Evolutionary conservation across 2,888 invertebrate species (phyloP).

Genomic region (Brachypalpus laphriformis): DNA sequence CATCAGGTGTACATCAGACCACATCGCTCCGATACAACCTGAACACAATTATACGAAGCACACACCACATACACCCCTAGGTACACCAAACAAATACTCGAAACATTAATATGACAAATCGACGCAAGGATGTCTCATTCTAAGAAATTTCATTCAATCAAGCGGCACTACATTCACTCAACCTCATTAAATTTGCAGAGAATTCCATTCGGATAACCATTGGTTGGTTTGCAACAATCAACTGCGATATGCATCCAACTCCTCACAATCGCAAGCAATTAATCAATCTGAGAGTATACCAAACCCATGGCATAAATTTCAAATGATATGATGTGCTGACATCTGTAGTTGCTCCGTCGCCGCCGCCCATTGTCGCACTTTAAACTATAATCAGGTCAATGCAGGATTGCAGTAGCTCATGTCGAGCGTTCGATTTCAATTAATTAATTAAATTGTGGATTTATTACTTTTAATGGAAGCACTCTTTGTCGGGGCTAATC

Average conservation of each 20-base stretch:
- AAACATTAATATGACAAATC: constrained; percentile 29
- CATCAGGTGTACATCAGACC: background rate
- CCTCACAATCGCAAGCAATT: constrained; percentile 1
- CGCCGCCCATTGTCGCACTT: background rate
- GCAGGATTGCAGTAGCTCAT: background rate
- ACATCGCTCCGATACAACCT: background rate
- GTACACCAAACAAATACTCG: background rate
- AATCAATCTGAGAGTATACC: constrained; percentile 34
- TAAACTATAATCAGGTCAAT: background rate
- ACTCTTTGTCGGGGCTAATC: background rate
- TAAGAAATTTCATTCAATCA: constrained; percentile 3
- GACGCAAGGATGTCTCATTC: background rate
- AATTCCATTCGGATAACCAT: constrained; percentile 19
- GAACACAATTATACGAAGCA: background rate
- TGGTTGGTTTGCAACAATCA: background rate
- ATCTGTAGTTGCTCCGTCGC: background rate
- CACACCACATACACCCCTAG: background rate
- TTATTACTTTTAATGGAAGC: constrained; percentile 23
- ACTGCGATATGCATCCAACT: background rate
- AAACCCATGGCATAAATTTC: constrained; percentile 39
- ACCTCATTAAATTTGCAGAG: constrained; percentile 30
- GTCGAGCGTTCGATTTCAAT: background rate
- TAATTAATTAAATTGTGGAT: constrained; percentile 26
- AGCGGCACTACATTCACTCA: background rate
- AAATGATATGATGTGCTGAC: constrained; percentile 6